Percentiles rank a stretch among this genome's conserved stretches.
phyloP scores from a whole-genome alignment of 2,113 vertebrate species.

The Hemiprocne comata region DNA sequence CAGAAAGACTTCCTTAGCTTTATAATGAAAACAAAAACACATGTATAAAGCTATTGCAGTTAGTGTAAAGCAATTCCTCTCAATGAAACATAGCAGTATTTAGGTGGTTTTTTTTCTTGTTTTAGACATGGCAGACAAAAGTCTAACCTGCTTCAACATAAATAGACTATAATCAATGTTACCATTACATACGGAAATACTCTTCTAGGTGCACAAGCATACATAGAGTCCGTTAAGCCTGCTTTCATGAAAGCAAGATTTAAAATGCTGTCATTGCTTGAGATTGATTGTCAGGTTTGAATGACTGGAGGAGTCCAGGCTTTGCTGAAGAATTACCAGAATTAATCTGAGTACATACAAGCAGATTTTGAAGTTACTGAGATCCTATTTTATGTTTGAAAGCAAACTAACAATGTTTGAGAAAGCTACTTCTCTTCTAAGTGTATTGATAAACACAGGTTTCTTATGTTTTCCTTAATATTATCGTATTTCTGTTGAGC shows the following conservation, averaged over 20 bases:
- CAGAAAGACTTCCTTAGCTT: neutral
- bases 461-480: neutral
- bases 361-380: neutral
- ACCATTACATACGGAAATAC: neutral
- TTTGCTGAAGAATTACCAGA: neutral
- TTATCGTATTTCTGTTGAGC: slow-evolving; percentile 39
- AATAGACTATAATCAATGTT: neutral
- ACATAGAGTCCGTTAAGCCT: neutral
- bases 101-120: neutral
- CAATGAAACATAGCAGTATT: neutral
- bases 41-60: neutral
- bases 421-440: slow-evolving; percentile 19
- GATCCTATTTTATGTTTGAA: slow-evolving; percentile 4
- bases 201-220: neutral
- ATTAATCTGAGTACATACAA: neutral
- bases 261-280: slow-evolving; percentile 45
- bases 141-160: neutral
- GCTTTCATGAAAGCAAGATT: neutral
- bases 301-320: neutral
- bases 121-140: neutral
- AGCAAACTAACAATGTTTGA: slow-evolving; percentile 11
- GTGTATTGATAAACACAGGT: slow-evolving; percentile 20
- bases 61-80: neutral
- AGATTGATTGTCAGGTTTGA: slow-evolving; percentile 32
- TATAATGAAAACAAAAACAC: neutral